These are phyloP conservation scores for Cyclophora albipunctata DNA, from an alignment of 2,888 invertebrate species.

Conservation along the genomic window DNA sequence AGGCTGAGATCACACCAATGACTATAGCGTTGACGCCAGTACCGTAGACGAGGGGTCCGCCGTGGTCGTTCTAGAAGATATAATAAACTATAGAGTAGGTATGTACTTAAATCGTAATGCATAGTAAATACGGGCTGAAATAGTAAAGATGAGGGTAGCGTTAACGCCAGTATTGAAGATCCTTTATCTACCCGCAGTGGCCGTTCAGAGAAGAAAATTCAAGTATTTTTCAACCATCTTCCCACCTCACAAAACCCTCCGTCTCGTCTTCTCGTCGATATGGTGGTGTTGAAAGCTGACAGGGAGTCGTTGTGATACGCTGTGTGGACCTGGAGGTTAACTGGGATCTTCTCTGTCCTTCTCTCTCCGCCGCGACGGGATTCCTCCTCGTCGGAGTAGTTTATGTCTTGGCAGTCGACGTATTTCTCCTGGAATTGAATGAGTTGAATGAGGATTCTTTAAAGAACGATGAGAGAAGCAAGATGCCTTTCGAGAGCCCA, in stretches of 20 bases:
- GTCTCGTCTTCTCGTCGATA: conserved; percentile 15
- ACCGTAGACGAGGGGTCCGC: conserved; percentile 55
- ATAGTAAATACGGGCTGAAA: no score
- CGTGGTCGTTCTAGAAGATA: conserved; percentile 52
- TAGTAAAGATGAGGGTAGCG: no score
- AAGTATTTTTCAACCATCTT: no score
- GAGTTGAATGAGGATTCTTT: neutral
- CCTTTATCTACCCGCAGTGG: no score
- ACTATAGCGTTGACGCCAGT: conserved; percentile 44
- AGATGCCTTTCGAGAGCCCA: no score
- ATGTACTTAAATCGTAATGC: no score
- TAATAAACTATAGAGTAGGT: neutral
- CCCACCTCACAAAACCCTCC: conserved; percentile 62
- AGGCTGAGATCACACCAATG: conserved; percentile 60
- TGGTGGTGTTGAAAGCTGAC: conserved; percentile 3
- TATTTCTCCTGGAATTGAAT: conserved; percentile 47
- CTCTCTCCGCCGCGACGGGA: conserved; percentile 27
- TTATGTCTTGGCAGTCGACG: conserved; percentile 60
- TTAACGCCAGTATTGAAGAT: no score
- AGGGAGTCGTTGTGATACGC: conserved; percentile 41
- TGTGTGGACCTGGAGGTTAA: conserved; percentile 50
- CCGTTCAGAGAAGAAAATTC: no score
- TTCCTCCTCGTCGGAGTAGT: conserved; percentile 52
- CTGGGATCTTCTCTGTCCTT: conserved; percentile 40
- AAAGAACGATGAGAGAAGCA: no score